phyloP scores from a whole-genome alignment of 64 coral and sea anemone genomes.

The Montipora foliosa region DNA sequence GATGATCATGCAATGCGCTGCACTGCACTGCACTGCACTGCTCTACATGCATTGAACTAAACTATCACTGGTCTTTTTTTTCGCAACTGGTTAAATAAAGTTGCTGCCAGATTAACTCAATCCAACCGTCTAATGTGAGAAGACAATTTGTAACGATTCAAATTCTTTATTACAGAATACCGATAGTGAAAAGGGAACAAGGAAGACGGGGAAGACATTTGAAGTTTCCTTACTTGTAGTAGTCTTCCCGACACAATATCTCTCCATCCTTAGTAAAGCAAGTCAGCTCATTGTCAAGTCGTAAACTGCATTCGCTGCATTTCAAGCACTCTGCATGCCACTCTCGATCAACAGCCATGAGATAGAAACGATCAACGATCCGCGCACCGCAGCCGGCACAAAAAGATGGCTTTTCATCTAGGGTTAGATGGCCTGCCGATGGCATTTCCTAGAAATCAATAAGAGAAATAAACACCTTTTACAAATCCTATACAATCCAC shows the following conservation, averaged over 20 bases:
- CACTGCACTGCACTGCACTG: too few relatives aligned
- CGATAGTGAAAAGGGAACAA: neutral
- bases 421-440: conserved; percentile 62
- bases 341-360: conserved; percentile 85
- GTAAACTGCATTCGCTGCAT: conserved; percentile 82
- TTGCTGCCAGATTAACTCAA: too few relatives aligned
- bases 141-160: too few relatives aligned
- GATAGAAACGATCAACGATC: conserved; percentile 85
- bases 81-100: too few relatives aligned
- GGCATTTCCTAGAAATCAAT: conserved; percentile 74
- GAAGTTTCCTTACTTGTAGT: conserved; percentile 73
- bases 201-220: neutral
- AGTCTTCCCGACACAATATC: conserved; percentile 92
- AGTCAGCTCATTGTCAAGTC: conserved; percentile 89
- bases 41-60: too few relatives aligned
- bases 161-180: too few relatives aligned
- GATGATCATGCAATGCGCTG: too few relatives aligned
- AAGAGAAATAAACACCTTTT: neutral
- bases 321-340: conserved; percentile 90
- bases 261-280: conserved; percentile 90
- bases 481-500: neutral
- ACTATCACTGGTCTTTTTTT: too few relatives aligned
- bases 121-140: too few relatives aligned
- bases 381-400: conserved; percentile 85
- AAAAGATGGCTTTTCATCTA: conserved; percentile 74